phyloP scores from a whole-genome alignment of 2,888 invertebrate species.

The Saturnia pavonia region DNA sequence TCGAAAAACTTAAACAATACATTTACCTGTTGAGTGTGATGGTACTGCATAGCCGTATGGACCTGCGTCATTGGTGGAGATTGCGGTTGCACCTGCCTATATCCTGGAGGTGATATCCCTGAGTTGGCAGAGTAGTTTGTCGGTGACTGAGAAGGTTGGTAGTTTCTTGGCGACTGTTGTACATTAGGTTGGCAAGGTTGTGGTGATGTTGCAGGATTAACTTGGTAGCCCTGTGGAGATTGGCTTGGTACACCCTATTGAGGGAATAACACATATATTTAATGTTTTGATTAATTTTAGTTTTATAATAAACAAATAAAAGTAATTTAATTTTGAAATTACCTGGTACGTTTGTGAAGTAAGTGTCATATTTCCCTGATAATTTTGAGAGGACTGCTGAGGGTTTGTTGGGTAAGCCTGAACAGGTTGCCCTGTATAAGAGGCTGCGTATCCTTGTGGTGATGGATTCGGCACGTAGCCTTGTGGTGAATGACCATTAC shows the following conservation, averaged over 20 bases:
- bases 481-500: constrained; percentile 75
- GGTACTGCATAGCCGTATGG: constrained; percentile 75
- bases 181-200: constrained; percentile 71
- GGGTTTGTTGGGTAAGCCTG: constrained; percentile 71
- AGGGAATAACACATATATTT: constrained; percentile 4
- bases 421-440: constrained; percentile 61
- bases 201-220: constrained; percentile 78
- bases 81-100: constrained; percentile 74
- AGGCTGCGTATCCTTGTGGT: constrained; percentile 58
- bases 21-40: constrained; percentile 72
- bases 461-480: constrained; percentile 64
- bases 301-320: background rate
- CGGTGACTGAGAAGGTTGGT: constrained; percentile 82
- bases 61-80: constrained; percentile 76
- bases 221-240: constrained; percentile 80
- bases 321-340: constrained; percentile 25
- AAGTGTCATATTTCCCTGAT: constrained; percentile 71
- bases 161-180: constrained; percentile 69
- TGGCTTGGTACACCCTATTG: constrained; percentile 67
- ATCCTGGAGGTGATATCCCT: constrained; percentile 80
- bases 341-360: constrained; percentile 81
- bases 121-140: constrained; percentile 70
- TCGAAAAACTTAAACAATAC: background rate
- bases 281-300: background rate
- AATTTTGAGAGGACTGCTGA: constrained; percentile 69